phyloP scores from a whole-genome alignment of 2,113 vertebrate species.

The Strigops habroptila region DNA sequence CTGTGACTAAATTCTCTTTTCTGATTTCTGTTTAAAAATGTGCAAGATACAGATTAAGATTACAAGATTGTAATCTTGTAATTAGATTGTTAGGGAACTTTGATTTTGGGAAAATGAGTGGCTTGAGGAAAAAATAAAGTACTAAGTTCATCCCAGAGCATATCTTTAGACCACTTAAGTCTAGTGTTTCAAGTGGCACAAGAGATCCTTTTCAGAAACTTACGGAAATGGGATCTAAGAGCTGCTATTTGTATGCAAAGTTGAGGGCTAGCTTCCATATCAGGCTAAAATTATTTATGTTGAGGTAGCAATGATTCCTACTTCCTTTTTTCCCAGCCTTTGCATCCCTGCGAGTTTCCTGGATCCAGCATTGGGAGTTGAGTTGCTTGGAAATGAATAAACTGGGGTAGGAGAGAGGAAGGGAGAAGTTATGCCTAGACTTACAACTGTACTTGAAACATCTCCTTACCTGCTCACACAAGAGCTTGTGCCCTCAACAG shows the following conservation, averaged over 20 bases:
- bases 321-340: background rate
- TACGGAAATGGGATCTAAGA: background rate
- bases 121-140: background rate
- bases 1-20: background rate
- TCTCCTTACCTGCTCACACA: background rate
- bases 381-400: background rate
- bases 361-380: background rate
- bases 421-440: background rate
- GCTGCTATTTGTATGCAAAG: background rate
- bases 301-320: background rate
- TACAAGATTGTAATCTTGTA: background rate
- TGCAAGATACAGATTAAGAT: background rate
- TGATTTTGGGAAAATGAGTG: background rate
- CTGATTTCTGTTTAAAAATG: background rate
- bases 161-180: background rate
- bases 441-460: background rate
- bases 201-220: conserved; percentile 14
- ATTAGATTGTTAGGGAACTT: background rate
- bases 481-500: background rate
- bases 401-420: fast-evolving
- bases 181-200: background rate
- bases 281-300: background rate
- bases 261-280: background rate
- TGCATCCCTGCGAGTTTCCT: background rate
- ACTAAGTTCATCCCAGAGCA: background rate